Base-by-base conservation (phyloP, 2,888 invertebrate species). In the Hedychridium roseum region DNA sequence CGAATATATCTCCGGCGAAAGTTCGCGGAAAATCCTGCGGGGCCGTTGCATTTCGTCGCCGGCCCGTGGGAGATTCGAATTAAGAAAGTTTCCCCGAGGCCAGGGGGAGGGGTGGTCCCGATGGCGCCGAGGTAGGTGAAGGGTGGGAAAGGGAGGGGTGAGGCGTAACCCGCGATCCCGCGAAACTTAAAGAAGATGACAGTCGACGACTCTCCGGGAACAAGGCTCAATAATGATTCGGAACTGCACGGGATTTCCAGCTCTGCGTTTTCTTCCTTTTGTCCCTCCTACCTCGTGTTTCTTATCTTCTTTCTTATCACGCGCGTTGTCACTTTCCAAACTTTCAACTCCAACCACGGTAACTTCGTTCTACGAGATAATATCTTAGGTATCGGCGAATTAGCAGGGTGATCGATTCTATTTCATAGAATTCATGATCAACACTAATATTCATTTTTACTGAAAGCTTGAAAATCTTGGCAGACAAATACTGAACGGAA, bases 41-140 rank as follows among this genome's bases (percentile, higher is more conserved):
- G 48, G 36, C 55, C 55, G 54, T 46, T 47, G 50, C 41, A 48
- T 54, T 59, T 52, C 47, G 50, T 49, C 53, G 39, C 27, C 38
- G 48, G 39, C 48, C 26, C 52, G 51, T 43, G 50, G 53, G 46
- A 53, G n/a, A 57, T 53, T 54, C 59, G 65, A 69, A 69, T 68
- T 65, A 70, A 66, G 68, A 69, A 69, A 70, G 64, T 69, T 68
- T 58, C 18, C 37, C 49, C n/a, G 14, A 12, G 32, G 18, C n/a
- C n/a, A 15, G 30, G 44, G 31, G 21, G 17, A 32, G 30, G 37
- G 12, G 1, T 2, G 9, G 6, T 2, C 12, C 31, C 20, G 35
- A 16, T 18, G 31, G 36, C 18, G 38, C 36, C 36, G 43, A 17
- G 45, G 40, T 42, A 44, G 42, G 27, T 45, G 48, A 43, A 28